Percentiles rank a stretch among this genome's conserved stretches.
phyloP scores from a whole-genome alignment of 2,888 invertebrate species.

The Lordiphosa fenestrarum region DNA sequence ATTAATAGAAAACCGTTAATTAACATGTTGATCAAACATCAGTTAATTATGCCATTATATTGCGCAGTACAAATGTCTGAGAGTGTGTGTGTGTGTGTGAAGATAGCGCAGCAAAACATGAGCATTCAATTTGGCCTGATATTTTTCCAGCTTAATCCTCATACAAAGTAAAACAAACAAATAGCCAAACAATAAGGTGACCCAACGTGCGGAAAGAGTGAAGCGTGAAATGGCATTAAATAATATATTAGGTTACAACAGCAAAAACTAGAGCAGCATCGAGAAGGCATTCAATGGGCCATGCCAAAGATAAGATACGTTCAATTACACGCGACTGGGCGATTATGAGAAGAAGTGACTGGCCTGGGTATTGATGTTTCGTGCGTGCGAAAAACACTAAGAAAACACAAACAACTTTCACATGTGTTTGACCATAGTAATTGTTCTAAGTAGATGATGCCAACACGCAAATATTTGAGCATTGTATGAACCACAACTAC shows the following conservation, averaged over 20 bases:
- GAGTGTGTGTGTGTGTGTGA: constrained; percentile 6
- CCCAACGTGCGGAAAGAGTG: constrained; percentile 22
- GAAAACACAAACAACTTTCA: not conserved
- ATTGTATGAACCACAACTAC: too few species aligned
- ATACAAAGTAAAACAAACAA: constrained; percentile 55
- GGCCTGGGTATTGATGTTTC: not conserved
- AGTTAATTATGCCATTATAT: constrained; percentile 55
- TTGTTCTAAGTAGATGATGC: too few species aligned
- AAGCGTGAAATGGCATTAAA: constrained; percentile 62
- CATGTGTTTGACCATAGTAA: not conserved
- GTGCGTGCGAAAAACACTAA: constrained; percentile 5
- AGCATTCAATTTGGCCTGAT: constrained; percentile 53
- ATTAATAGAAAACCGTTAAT: constrained; percentile 68
- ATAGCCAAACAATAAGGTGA: constrained; percentile 42
- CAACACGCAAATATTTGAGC: too few species aligned
- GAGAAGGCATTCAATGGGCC: constrained; percentile 41
- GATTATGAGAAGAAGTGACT: constrained; percentile 21
- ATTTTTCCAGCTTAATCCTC: constrained; percentile 59
- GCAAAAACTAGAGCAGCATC: constrained; percentile 23
- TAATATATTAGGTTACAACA: constrained; percentile 61
- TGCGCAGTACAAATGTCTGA: constrained; percentile 29
- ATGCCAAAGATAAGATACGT: constrained; percentile 63
- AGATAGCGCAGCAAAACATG: constrained; percentile 34
- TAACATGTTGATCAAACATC: constrained; percentile 72
- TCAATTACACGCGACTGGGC: constrained; percentile 58